Evolutionary conservation across 2,888 invertebrate species (phyloP), one percentile per base, ranked within the genome.

Genomic region (Hecatera dysodea): DNA sequence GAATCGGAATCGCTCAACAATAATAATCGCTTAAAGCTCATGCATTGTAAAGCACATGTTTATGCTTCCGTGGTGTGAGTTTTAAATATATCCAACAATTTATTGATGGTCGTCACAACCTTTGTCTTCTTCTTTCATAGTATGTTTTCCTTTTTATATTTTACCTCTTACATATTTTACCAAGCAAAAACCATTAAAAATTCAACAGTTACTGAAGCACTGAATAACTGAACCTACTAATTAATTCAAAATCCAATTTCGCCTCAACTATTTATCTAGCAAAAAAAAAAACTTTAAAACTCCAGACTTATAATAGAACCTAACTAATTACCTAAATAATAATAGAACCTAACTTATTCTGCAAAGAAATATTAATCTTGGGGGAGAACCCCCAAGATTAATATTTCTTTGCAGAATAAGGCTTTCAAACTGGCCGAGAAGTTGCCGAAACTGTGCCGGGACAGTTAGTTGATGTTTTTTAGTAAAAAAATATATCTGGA

Each of bases 381-480:
- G n/a, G n/a, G n/a, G n/a, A n/a, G n/a, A n/a, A n/a, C 17, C 8
- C n/a, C n/a, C 48, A 68, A 60, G 59, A 79, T 55, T 52, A 50
- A 63, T 60, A 79, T 78, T 67, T 67, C 27, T 70, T 55, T 67
- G 66, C 53, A 76, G 83, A 85, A 86, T 84, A 86, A 67, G 81
- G 66, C 71, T 62, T 33, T 22, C 61, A 27, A 81, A 67, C 73
- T 50, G 63, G 63, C 57, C 63, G 65, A 78, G 71, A 80, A 88
- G 78, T 88, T 86, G 83, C 82, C 83, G 83, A 86, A 87, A 88
- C 80, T 86, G 69, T 75, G 81, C 60, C 82, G 78, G 67, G 48
- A 68, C 71, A 53, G 82, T 72, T 75, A 71, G 64, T 67, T 70
- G 74, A 78, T 78, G 76, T 87, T 86, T 81, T 82, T 81, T 79